Base-by-base conservation (phyloP, 1,140 invertebrate genomes). In the Philopotamus ludificatus region DNA sequence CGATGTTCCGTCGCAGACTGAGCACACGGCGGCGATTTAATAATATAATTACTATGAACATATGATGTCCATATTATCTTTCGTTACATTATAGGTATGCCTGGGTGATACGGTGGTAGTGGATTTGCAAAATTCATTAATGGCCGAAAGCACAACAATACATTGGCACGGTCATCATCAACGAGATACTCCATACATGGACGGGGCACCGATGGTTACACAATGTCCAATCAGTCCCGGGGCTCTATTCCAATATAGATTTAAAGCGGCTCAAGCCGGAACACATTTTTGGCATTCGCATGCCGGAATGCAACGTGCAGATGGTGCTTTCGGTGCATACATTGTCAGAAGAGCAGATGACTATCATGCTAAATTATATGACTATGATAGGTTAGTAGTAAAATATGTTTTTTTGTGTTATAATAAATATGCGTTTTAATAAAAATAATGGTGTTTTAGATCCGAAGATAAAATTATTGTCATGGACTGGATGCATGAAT, bases 231-330 rank as follows among this genome's bases (percentile, higher is more conserved):
- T 96, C 53, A 77, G 83, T 28, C 87, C 91, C n/a, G 89, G 89
- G 60, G 87, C 86, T 44, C 92, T 87, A 0, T 96, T 95, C 73
- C 86, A 88, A 71, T 89, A 84, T 65, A 71, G 67, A 22, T 81
- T 81, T 61, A 68, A 81, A 2, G 90, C 89, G 0, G 78, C 77
- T 0, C 88, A 90, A 67, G 76, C 86, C 1, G 94, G 94, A 42
- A 95, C 93, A 0, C 92, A 95, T 73, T 95, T 94, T 76, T 97
- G 92, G 90, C 94, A 97, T 75, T 92, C 93, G 1, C 94, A 85
- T 58, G 80, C 79, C 76, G 91, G 91, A 12, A 85, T 91, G 75
- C 92, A 94, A 77, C 75, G 91, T 20, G 86, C 87, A 4, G 93
- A 95, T 71, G 93, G 93, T 0, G 83, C 88, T 0, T 91, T 89